Base-by-base conservation (phyloP, 1,140 invertebrate genomes). In the Heliconius hewitsoni region DNA sequence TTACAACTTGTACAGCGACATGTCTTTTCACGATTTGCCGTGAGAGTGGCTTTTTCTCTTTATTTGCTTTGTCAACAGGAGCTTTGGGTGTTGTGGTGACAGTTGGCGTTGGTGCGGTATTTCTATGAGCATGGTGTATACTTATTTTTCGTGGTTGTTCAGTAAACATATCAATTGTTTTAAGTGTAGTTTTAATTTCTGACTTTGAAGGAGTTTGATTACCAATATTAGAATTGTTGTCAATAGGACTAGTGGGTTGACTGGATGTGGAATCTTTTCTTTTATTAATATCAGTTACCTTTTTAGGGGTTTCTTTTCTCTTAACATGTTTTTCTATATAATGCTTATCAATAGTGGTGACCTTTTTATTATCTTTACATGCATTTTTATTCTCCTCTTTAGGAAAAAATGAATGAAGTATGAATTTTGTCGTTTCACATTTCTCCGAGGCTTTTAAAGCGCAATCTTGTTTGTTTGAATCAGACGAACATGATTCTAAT, bases 141-240 rank as follows among this genome's bases (percentile, higher is more conserved):
- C 50, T 85, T 3, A 81, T 30, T 84, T 93, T 94, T 80, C 86
- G 83, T 73, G 90, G 86, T 70, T 90, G 84, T 82, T 91, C 88
- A 55, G 81, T 79, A 88, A 94, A 94, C 88, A 94, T 93, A 80
- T 94, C 91, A 78, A 94, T 90, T 50, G 89, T 82, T 83, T 91
- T 92, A 71, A 94, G 85, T 77, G 89, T 90, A 77, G 23, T 84
- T 85, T 92, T 93, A 73, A 76, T 9, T 19, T 93, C 91, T 72
- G 76, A 30, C 85, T 93, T 93, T 46, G 78, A 82, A 50, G 82
- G 72, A 71, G 76, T 81, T 37, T 84, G 84, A 55, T 72, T 82
- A 77, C 79, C 76, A 86, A 57, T 85, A 81, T 57, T 83, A 77
- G 46, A 85, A 79, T 77, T 85, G 46, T 77, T 86, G 70, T 93